A percentile compares a stretch with the other conserved stretches of the same genome.
Conservation (phyloP, 92 coral and sea anemone species). For the Siderastrea siderea region DNA sequence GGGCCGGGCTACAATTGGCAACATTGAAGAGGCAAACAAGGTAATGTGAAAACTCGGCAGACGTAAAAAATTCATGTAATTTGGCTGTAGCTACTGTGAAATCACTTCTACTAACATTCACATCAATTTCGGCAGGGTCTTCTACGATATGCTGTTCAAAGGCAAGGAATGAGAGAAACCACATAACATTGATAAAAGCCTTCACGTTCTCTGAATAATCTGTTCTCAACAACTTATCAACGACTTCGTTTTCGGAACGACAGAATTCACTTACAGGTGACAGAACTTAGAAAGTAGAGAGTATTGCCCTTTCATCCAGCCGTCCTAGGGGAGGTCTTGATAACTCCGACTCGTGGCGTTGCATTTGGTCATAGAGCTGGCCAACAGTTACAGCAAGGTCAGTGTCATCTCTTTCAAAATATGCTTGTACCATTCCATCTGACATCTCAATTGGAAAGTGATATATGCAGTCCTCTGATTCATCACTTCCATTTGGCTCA, state of each 20-base stretch:
- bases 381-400: not conserved
- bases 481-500: not conserved
- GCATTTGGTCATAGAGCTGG: not conserved
- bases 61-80: not conserved
- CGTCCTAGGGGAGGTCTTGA: not conserved
- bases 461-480: not conserved
- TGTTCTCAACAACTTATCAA: not conserved
- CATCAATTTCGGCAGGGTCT: not conserved
- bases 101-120: not conserved
- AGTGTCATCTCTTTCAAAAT: constrained; percentile 1
- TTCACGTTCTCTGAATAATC: not conserved
- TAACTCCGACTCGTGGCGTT: not conserved
- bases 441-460: not conserved
- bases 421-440: constrained; percentile 21
- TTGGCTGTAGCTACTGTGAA: not conserved
- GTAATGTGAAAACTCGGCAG: not conserved
- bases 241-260: not conserved
- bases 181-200: not conserved
- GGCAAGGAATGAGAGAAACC: constrained; percentile 13
- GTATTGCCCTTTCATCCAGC: not conserved
- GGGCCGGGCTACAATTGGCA: too few species aligned
- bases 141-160: not conserved
- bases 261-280: not conserved
- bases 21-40: not conserved
- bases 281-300: not conserved